phyloP scores from a whole-genome alignment of 2,797 vertebrate species.

The Hippopotamyrus pictus region DNA sequence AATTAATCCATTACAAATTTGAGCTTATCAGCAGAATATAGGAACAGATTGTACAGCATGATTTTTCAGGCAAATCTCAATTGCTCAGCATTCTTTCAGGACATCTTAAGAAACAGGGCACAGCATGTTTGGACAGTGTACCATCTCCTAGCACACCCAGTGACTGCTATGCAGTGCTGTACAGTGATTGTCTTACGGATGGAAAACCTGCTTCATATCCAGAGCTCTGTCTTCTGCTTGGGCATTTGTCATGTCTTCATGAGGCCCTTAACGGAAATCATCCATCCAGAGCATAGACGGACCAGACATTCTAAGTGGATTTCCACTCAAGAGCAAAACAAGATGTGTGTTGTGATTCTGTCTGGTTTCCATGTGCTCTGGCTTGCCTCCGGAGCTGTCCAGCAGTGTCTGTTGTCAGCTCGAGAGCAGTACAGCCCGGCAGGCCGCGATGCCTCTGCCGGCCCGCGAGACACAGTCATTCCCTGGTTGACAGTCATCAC shows the following conservation, averaged over 20 bases:
- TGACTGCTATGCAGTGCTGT: background rate
- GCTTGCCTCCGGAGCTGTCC: background rate
- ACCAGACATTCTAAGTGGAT: background rate
- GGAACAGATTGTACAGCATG: background rate
- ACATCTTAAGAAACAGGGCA: background rate
- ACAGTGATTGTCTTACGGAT: background rate
- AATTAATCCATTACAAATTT: background rate
- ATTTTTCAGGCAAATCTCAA: background rate
- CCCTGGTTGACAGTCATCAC: slow-evolving; percentile 35
- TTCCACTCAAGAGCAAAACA: slow-evolving; percentile 1
- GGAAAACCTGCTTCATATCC: background rate
- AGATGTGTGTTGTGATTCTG: background rate
- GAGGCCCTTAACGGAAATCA: background rate
- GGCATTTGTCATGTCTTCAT: background rate
- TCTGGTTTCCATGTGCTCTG: background rate
- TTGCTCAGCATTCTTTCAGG: slow-evolving; percentile 4
- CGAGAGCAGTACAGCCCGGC: background rate
- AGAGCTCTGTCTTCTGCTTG: background rate
- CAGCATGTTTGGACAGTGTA: background rate
- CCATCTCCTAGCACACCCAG: background rate
- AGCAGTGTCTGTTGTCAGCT: background rate
- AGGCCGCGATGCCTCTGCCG: background rate
- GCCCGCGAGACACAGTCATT: slow-evolving; percentile 11
- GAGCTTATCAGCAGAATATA: background rate
- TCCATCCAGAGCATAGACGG: background rate